These are phyloP conservation scores for Lamproptera curius DNA, from an alignment of 2,888 invertebrate genomes.

Conservation along the genomic window DNA sequence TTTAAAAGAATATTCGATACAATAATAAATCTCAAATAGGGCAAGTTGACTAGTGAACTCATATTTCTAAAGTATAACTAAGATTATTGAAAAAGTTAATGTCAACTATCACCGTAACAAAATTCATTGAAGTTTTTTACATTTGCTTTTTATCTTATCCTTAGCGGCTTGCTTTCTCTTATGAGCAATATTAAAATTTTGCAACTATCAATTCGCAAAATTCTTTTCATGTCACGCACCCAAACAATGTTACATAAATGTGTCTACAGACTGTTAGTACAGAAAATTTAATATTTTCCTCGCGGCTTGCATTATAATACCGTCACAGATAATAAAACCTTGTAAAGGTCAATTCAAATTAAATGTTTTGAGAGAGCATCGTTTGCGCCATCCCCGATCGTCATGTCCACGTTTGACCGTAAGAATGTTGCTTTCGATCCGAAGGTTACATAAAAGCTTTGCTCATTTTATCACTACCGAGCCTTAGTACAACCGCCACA, in stretches of 20 bases:
- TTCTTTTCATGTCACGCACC: no score
- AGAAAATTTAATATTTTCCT: not conserved
- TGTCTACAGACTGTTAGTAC: not conserved
- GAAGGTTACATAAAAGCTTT: slow-evolving; percentile 72
- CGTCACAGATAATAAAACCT: slow-evolving; percentile 33
- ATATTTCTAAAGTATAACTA: no score
- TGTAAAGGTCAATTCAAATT: slow-evolving; percentile 53
- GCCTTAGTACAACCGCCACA: slow-evolving; percentile 59
- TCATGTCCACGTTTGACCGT: slow-evolving; percentile 59
- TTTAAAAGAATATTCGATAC: no score
- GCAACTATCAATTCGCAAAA: no score
- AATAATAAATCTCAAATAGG: no score
- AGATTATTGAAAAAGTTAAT: no score
- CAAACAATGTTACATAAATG: not conserved
- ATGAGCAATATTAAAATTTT: no score
- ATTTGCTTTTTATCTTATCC: no score
- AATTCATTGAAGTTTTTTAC: no score
- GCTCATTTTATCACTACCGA: slow-evolving; percentile 51
- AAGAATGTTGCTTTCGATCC: slow-evolving; percentile 66
- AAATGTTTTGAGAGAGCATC: slow-evolving; percentile 29
- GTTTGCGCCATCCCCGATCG: slow-evolving; percentile 61
- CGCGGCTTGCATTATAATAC: slow-evolving; percentile 1
- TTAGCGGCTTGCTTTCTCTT: no score
- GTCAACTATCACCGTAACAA: no score
- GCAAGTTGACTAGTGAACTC: no score